A percentile compares a stretch with the other conserved stretches of the same genome.
Evolutionary conservation across 2,888 invertebrate genomes (phyloP).

Genomic region (Leptothorax acervorum): DNA sequence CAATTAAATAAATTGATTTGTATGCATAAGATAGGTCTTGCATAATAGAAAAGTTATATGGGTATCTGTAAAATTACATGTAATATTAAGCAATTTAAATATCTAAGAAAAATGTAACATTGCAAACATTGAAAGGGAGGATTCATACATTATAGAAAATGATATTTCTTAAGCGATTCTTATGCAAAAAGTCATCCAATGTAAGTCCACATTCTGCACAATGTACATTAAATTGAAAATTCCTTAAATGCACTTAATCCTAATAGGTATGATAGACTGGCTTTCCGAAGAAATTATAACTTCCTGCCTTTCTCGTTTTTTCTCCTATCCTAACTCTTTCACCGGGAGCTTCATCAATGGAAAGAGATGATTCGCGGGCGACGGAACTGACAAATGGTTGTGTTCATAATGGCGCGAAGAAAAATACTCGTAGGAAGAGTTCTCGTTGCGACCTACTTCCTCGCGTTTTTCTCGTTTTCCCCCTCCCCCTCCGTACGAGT

Average conservation of each 20-base stretch:
- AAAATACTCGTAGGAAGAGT: slow-evolving; percentile 65
- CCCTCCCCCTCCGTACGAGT: neutral
- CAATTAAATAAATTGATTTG: neutral
- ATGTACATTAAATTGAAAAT: slow-evolving; percentile 20
- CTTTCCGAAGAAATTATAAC: slow-evolving; percentile 73
- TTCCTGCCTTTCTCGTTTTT: slow-evolving; percentile 10
- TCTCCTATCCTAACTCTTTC: slow-evolving; percentile 45
- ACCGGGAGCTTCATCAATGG: slow-evolving; percentile 64
- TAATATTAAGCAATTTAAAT: neutral
- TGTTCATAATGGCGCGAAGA: slow-evolving; percentile 66
- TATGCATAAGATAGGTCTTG: neutral
- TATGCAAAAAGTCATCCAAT: neutral
- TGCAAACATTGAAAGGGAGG: neutral
- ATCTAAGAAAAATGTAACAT: neutral
- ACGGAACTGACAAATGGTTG: slow-evolving; percentile 72
- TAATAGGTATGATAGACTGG: slow-evolving; percentile 65
- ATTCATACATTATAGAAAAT: neutral
- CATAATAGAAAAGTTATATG: neutral
- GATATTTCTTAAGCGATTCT: neutral
- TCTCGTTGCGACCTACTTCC: slow-evolving; percentile 48
- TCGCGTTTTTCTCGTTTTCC: slow-evolving; percentile 19
- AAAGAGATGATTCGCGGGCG: slow-evolving; percentile 58
- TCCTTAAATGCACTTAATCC: slow-evolving; percentile 29
- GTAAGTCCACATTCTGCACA: slow-evolving; percentile 11
- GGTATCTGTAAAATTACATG: neutral